phyloP scores from a whole-genome alignment of 2,797 vertebrate species.

The Clarias pachynema region DNA sequence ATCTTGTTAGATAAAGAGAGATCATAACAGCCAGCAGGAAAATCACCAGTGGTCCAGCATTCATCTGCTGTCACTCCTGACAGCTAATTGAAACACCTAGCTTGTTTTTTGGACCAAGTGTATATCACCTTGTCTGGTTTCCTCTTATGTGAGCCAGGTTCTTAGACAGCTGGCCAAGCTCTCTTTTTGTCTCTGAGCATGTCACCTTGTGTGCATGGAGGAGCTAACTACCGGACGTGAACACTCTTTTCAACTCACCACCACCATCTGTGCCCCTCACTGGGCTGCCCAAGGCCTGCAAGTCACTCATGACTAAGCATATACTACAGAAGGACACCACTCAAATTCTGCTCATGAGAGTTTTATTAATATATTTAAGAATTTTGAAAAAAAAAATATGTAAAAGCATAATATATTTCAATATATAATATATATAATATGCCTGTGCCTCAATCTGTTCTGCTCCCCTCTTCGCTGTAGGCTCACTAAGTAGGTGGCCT shows the following conservation, averaged over 20 bases:
- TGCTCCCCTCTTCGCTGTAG: too few relatives aligned
- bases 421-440: too few relatives aligned
- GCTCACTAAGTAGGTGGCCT: too few relatives aligned
- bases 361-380: neutral
- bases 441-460: too few relatives aligned
- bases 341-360: neutral
- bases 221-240: slow-evolving; percentile 46
- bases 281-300: slow-evolving; percentile 72
- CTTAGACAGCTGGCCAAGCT: slow-evolving; percentile 46
- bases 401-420: neutral
- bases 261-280: slow-evolving; percentile 74
- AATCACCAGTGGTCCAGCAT: slow-evolving; percentile 13
- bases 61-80: slow-evolving; percentile 39
- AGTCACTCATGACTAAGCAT: slow-evolving; percentile 68
- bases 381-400: neutral
- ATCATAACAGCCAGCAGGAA: neutral
- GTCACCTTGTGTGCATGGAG: slow-evolving; percentile 24
- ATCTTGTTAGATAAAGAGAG: neutral
- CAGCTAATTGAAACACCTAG: slow-evolving; percentile 40
- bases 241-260: slow-evolving; percentile 48
- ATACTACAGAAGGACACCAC: slow-evolving; percentile 52
- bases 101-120: slow-evolving; percentile 12
- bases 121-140: slow-evolving; percentile 29
- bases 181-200: slow-evolving; percentile 12
- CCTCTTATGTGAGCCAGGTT: slow-evolving; percentile 10